Base-by-base conservation (phyloP, 2,113 vertebrate genomes). In the Sinocyclocheilus grahami region DNA sequence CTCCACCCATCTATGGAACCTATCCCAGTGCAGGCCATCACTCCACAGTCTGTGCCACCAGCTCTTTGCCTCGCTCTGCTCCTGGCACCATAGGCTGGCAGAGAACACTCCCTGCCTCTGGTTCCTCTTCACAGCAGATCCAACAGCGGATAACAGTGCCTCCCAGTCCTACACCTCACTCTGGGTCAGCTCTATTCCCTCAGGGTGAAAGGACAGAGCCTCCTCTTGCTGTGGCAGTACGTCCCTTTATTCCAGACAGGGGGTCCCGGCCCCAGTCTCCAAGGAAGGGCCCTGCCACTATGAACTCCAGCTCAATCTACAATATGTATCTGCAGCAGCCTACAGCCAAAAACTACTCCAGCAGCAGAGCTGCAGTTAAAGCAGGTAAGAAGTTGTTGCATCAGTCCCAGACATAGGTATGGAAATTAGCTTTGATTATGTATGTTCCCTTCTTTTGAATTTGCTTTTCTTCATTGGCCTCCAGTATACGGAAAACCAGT, bases 281-380 rank as follows among this genome's bases (percentile, higher is more conserved):
- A 67, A 94, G 98, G 76, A 99, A 98, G 91, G 98, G 98, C 18
- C 98, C 98, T 1, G 97, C 98, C 89, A 98, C 98, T 0, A 97
- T 99, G 93, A 99, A 99, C 93, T 99, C 97, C 89, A 99, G 98
- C 90, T 99, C 98, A 88, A 99, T 99, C 83, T 99, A 99, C 89
- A 97, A 97, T 76, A 94, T 99, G 96, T 99, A 99, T 91, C 97
- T 99, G 89, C 98, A 99, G 83, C 97, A 98, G 90, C 96, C 97
- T 16, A 94, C 97, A 63, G 93, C 96, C 86, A 99, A 98, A 94
- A 97, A 95, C 87, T 97, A 97, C 33, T 96, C 97, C 39, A 96
- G 97, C 74, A 95, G 95, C 82, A 97, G 97, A 0, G 65, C 93
- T 0, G 51, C 94, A 3, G 96, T 98, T 82, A 98, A 96, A 97